A percentile compares a stretch with the other conserved stretches of the same genome.
phyloP scores from a whole-genome alignment of 2,797 vertebrate species.

The Limosa lapponica region DNA sequence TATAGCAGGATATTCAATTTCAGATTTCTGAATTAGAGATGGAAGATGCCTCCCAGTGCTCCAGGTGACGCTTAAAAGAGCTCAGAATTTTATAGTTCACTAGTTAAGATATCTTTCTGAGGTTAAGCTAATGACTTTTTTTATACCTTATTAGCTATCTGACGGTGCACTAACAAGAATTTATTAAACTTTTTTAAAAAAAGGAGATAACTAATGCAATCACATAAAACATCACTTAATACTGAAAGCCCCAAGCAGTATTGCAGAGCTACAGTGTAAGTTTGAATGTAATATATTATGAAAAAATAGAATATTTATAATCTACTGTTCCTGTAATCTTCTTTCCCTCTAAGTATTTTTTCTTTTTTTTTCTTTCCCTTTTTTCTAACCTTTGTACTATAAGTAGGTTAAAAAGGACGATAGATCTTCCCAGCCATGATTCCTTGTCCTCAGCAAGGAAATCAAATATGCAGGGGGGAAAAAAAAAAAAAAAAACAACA shows the following conservation, averaged over 20 bases:
- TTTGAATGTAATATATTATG: neutral
- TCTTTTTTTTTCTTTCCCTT: neutral
- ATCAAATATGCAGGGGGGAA: neutral
- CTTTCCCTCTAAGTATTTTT: neutral
- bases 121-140: constrained; percentile 70
- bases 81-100: constrained; percentile 69
- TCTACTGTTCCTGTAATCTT: neutral
- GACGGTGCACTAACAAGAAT: constrained; percentile 64
- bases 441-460: neutral
- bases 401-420: neutral
- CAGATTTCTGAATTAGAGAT: constrained; percentile 64
- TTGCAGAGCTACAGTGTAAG: neutral
- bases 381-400: neutral
- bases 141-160: constrained; percentile 71
- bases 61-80: constrained; percentile 62
- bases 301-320: neutral
- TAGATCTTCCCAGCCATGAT: neutral
- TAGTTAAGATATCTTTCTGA: constrained; percentile 64
- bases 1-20: constrained; percentile 72
- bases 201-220: constrained; percentile 16
- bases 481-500: neutral
- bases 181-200: constrained; percentile 26
- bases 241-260: neutral
- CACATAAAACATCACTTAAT: constrained; percentile 36
- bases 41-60: constrained; percentile 56